phyloP scores from a whole-genome alignment of 2,113 vertebrate species.

The Jacana jacana region DNA sequence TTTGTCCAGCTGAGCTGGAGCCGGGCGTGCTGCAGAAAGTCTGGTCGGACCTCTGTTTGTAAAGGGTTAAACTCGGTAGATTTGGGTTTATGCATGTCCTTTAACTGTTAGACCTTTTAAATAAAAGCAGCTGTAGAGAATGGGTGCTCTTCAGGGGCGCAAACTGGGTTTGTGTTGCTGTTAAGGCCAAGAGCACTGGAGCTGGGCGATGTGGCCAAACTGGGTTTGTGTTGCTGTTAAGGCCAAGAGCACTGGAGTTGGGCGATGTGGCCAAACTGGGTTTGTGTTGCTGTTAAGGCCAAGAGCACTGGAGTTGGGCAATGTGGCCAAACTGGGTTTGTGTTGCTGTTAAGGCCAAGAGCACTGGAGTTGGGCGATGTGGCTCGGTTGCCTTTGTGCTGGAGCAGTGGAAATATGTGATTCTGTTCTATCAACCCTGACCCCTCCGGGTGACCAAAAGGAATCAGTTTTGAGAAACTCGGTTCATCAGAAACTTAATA shows the following conservation, averaged over 20 bases:
- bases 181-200: rapidly evolving
- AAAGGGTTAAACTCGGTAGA: rapidly evolving
- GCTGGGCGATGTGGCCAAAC: not conserved
- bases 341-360: not conserved
- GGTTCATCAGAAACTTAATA: not conserved
- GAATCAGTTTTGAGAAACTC: not conserved
- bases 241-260: rapidly evolving
- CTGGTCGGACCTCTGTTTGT: not conserved
- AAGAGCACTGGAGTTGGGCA: too few species aligned
- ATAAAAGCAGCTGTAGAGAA: not conserved
- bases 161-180: not conserved
- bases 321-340: rapidly evolving
- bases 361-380: rapidly evolving
- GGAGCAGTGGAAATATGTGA: not conserved
- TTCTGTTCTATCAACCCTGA: rapidly evolving
- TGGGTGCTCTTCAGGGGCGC: not conserved
- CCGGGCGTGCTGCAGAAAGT: not conserved
- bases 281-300: not conserved
- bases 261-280: too few species aligned
- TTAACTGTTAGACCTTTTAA: rapidly evolving
- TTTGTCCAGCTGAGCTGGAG: rapidly evolving
- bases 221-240: not conserved
- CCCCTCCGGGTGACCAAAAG: not conserved
- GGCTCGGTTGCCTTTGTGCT: not conserved
- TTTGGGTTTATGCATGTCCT: rapidly evolving